phyloP scores from a whole-genome alignment of 2,113 vertebrate genomes.

The Axis porcinus region DNA sequence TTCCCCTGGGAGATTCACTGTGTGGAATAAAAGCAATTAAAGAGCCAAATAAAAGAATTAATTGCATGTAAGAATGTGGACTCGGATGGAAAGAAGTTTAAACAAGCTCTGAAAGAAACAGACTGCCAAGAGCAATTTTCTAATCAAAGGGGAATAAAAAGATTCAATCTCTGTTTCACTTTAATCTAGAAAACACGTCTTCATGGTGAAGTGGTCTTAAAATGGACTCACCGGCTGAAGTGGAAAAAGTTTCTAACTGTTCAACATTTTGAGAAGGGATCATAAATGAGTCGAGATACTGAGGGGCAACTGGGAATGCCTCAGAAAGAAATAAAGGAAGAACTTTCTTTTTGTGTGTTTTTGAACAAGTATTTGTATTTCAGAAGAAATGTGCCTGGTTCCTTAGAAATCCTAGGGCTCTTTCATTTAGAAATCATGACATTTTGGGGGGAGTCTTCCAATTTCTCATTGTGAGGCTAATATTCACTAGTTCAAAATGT shows the following conservation, averaged over 20 bases:
- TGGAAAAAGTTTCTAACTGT: not conserved
- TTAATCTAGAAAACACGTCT: conserved; percentile 51
- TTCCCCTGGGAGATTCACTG: conserved; percentile 33
- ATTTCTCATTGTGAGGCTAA: not conserved
- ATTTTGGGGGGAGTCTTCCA: not conserved
- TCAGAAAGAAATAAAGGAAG: conserved; percentile 41
- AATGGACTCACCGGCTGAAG: conserved; percentile 33
- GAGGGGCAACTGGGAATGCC: not conserved
- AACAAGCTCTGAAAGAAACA: conserved; percentile 63
- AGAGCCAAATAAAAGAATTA: conserved; percentile 64
- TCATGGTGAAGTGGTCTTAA: conserved; percentile 43
- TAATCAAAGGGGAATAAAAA: conserved; percentile 64
- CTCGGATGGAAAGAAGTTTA: conserved; percentile 56
- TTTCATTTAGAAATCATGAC: not conserved
- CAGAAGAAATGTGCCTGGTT: conserved; percentile 38
- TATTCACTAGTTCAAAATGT: not conserved
- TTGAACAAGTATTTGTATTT: conserved; percentile 16
- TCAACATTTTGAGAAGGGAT: not conserved
- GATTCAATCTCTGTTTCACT: conserved; percentile 52
- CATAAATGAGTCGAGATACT: not conserved
- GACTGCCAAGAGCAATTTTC: conserved; percentile 60
- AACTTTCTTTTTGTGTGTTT: not conserved
- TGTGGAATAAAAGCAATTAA: conserved; percentile 60
- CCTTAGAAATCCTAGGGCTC: not conserved
- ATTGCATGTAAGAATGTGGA: conserved; percentile 45